phyloP scores from a whole-genome alignment of 2,888 invertebrate genomes.

The Folsomia manolachei region DNA sequence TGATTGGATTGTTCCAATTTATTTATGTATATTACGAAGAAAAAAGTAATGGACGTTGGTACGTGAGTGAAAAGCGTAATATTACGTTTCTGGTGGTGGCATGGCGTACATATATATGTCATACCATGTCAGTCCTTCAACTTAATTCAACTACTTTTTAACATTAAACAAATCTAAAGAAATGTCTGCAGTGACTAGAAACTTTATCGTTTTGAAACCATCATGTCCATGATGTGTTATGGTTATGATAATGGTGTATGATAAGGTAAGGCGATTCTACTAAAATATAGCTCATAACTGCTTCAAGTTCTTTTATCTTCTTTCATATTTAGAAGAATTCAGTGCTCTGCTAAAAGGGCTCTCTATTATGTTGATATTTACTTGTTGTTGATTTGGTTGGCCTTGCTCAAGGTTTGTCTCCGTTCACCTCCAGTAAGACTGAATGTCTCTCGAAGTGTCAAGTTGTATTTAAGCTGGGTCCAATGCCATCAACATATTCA shows the following conservation, averaged over 20 bases:
- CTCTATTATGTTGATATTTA: too few species aligned
- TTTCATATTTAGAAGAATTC: too few species aligned
- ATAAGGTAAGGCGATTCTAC: too few species aligned
- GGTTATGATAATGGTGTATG: too few species aligned
- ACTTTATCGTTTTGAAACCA: neutral
- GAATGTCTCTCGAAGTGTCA: too few species aligned
- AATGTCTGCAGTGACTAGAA: neutral
- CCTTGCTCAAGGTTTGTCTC: neutral
- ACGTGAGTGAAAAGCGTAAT: neutral
- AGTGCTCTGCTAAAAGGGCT: too few species aligned
- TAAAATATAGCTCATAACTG: neutral
- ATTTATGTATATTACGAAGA: neutral
- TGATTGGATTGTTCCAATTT: too few species aligned
- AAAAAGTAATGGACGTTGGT: neutral
- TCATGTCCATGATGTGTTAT: neutral
- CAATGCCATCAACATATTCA: slow-evolving; percentile 6
- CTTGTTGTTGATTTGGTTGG: neutral
- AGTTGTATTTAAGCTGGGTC: slow-evolving; percentile 14
- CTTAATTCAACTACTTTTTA: neutral
- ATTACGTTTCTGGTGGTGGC: too few species aligned
- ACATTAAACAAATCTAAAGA: neutral
- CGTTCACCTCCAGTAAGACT: neutral
- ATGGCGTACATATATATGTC: neutral
- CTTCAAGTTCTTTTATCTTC: too few species aligned
- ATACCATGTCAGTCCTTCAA: neutral